These are phyloP conservation scores for Trisateles emortualis DNA, from an alignment of 2,888 invertebrate species.

Conservation along the genomic window DNA sequence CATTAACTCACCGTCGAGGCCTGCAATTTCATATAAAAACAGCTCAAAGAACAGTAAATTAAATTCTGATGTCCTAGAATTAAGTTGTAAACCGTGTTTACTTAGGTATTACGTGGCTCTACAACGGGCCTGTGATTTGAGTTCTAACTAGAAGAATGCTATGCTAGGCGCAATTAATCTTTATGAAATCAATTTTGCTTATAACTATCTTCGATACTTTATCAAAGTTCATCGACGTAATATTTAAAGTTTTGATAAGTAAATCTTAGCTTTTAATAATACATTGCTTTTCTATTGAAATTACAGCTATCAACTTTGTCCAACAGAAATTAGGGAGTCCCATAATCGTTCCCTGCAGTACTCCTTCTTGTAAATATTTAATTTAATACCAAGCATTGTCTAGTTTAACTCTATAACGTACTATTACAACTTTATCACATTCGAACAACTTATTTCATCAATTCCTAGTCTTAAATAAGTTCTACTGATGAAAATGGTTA, in stretches of 20 bases:
- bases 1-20: constrained; percentile 51
- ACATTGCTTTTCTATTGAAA: too few relatives aligned
- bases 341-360: not conserved
- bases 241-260: too few relatives aligned
- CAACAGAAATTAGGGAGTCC: not conserved
- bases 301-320: too few relatives aligned
- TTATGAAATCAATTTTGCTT: constrained; percentile 27
- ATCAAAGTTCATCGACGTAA: not conserved
- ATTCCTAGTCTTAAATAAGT: not conserved
- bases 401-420: not conserved
- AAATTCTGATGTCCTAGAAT: constrained; percentile 74
- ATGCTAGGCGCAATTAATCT: constrained; percentile 31
- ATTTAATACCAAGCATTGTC: not conserved
- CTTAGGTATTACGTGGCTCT: constrained; percentile 48
- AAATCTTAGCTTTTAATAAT: too few relatives aligned
- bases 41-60: constrained; percentile 67
- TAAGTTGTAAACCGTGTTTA: constrained; percentile 65
- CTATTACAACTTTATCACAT: not conserved
- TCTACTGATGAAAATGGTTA: not conserved
- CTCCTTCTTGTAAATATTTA: not conserved
- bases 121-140: constrained; percentile 50
- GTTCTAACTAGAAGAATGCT: constrained; percentile 45
- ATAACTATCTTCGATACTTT: not conserved
- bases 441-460: not conserved
- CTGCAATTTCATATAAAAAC: constrained; percentile 69